Percentiles rank a stretch among this genome's conserved stretches.
These are phyloP conservation scores for Endomychus coccineus DNA, from an alignment of 2,888 invertebrate species.

Conservation along the genomic window DNA sequence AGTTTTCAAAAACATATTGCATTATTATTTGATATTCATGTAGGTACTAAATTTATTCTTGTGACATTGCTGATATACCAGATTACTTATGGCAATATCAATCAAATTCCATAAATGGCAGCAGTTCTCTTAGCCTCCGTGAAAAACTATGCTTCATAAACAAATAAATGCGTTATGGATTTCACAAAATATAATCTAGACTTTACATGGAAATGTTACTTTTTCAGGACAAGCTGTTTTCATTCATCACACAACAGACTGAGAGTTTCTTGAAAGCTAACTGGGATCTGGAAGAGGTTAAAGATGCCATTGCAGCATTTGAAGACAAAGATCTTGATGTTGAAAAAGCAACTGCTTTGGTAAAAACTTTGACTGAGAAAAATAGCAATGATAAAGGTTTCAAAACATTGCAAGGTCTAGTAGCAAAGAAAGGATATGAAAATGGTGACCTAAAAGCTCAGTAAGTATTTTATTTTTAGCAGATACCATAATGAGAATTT, in stretches of 20 bases:
- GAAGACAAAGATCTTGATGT: conserved; percentile 42
- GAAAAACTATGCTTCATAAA: too few relatives aligned
- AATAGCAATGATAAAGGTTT: conserved; percentile 74
- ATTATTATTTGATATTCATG: too few relatives aligned
- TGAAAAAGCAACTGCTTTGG: conserved; percentile 59
- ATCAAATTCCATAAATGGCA: too few relatives aligned
- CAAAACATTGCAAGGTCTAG: conserved; percentile 83
- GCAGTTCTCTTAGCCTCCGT: too few relatives aligned
- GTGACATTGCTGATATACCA: too few relatives aligned
- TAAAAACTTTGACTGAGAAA: conserved; percentile 73
- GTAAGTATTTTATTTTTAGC: conserved; percentile 56
- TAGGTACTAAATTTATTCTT: too few relatives aligned
- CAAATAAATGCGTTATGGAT: too few relatives aligned
- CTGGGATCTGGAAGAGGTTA: conserved; percentile 63
- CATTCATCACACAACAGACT: conserved; percentile 67
- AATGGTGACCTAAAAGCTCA: conserved; percentile 74
- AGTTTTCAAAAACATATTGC: too few relatives aligned
- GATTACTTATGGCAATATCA: too few relatives aligned
- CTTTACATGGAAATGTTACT: too few relatives aligned
- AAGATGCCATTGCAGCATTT: conserved; percentile 58
- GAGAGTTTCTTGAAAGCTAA: conserved; percentile 61
- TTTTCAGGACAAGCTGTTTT: conserved; percentile 66
- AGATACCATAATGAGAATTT: too few relatives aligned
- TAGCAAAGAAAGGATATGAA: conserved; percentile 81
- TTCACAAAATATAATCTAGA: too few relatives aligned